Evolutionary conservation across 2,797 vertebrate species (phyloP).

Genomic region (Coreius guichenoti): DNA sequence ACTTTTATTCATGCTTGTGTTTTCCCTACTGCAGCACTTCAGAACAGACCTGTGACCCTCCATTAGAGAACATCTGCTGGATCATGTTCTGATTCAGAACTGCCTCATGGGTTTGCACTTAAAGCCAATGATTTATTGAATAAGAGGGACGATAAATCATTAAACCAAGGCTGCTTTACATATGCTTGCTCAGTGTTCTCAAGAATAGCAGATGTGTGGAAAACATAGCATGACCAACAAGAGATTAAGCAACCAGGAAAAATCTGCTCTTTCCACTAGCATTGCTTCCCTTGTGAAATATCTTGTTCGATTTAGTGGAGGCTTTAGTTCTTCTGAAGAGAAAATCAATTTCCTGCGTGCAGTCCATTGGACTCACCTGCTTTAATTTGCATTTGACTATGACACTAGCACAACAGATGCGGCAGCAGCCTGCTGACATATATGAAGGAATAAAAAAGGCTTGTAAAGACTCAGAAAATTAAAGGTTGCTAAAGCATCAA

Average conservation of each 20-base stretch:
- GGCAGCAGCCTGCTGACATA: not conserved
- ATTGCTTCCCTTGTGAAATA: not conserved
- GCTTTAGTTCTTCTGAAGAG: conserved; percentile 18
- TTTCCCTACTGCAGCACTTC: not conserved
- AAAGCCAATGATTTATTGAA: conserved; percentile 51
- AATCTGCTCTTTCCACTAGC: not conserved
- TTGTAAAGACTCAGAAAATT: not conserved
- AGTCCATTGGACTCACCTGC: conserved; percentile 13
- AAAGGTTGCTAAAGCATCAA: conserved; percentile 32
- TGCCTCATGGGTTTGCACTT: conserved; percentile 39
- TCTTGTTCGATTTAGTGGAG: not conserved
- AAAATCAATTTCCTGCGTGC: conserved; percentile 4
- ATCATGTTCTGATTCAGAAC: conserved; percentile 33
- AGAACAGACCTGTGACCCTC: not conserved
- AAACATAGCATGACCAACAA: not conserved
- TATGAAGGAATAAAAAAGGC: not conserved
- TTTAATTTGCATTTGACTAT: conserved; percentile 27
- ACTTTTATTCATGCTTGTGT: not conserved
- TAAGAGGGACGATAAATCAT: conserved; percentile 33
- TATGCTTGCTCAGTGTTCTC: conserved; percentile 31
- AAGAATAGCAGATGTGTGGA: conserved; percentile 21
- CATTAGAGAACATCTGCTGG: conserved; percentile 5
- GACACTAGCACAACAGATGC: not conserved
- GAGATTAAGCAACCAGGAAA: conserved; percentile 11
- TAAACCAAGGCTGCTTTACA: conserved; percentile 44